Evolutionary conservation across 2,888 invertebrate genomes (phyloP).

Genomic region (Drosophila leonis): DNA sequence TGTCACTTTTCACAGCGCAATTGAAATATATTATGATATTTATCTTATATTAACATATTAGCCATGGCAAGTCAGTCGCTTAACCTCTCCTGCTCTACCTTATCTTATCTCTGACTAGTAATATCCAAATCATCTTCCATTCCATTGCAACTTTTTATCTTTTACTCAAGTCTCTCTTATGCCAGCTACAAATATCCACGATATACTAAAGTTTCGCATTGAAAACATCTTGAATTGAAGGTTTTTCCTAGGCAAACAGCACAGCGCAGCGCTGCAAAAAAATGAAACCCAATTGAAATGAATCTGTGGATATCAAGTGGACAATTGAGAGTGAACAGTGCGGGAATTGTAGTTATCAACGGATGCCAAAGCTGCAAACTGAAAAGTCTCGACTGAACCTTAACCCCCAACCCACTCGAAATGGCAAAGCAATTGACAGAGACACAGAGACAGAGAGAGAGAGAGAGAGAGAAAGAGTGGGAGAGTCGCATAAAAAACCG

Average conservation of each 20-base stretch:
- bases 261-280: neutral
- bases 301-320: slow-evolving; percentile 21
- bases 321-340: slow-evolving; percentile 24
- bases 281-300: slow-evolving; percentile 4
- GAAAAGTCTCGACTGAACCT: neutral
- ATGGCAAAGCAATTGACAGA: slow-evolving; percentile 39
- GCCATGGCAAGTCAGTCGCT: neutral
- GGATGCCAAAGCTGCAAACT: slow-evolving; percentile 22
- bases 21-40: neutral
- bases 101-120: neutral
- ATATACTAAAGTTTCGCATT: neutral
- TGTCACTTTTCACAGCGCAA: neutral
- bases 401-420: neutral
- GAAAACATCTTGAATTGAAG: neutral
- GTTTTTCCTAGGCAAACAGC: neutral
- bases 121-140: neutral
- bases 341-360: slow-evolving; percentile 19
- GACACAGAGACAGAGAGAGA: neutral
- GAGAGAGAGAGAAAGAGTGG: slow-evolving; percentile 5
- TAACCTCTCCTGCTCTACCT: neutral
- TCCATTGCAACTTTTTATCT: neutral
- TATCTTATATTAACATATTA: neutral
- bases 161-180: neutral
- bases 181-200: neutral
- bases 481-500: slow-evolving; percentile 40